Base-by-base conservation (phyloP, 1,140 invertebrate genomes). In the Bombus ignitus region DNA sequence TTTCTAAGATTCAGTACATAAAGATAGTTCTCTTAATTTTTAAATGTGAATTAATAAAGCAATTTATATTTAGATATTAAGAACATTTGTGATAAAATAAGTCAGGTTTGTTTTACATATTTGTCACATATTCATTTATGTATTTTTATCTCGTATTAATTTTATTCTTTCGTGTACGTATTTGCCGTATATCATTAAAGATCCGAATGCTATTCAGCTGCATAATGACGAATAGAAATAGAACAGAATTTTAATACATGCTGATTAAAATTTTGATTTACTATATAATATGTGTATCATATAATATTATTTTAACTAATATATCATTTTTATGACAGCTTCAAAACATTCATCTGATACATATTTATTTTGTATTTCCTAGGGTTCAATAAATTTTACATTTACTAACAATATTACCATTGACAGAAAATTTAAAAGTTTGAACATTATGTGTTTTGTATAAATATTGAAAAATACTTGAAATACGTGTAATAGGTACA, bases 1-100 rank as follows among this genome's bases (percentile, higher is more conserved):
- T 94, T 93, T 93, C 80, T 87, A 80, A 88, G 73, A 87, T 89
- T 88, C 84, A 80, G 72, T 53, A 79, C 77, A 68, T 85, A 75
- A 82, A 68, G 83, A 84, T 84, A 91, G 59, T 78, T 87, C 72
- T 76, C 71, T 81, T 81, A 53, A 89, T 85, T 89, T 90, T 92
- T 92, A 93, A 92, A 93, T 93, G 92, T 91, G 74, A 91, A 89
- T 91, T 87, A 74, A 91, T 73, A 47, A 57, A 75, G 75, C 78
- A 83, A 89, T 89, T 85, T 81, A 76, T 85, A 87, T 86, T 86
- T 93, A 88, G 89, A 90, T 71, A 87, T 89, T 90, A 87, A 88
- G 87, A 86, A 83, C 76, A 80, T 72, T 87, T 87, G 89, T 89
- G 89, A 88, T 84, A 90, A 76, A 83, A 84, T 78, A 57, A 87